phyloP scores from a whole-genome alignment of 35 echinoderm and acorn worm species.

The Acanthaster planci region DNA sequence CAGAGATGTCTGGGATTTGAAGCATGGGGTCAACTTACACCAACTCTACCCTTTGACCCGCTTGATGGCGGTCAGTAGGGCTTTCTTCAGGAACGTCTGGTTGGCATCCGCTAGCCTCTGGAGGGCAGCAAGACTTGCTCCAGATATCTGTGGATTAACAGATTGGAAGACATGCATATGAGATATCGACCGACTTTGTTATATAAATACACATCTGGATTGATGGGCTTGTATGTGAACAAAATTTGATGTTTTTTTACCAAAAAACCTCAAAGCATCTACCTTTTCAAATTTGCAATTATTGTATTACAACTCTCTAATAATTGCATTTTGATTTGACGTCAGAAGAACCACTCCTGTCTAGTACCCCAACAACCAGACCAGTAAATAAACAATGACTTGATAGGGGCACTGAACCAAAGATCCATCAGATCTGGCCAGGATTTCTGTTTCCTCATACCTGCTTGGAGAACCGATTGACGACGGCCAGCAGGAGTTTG shows the following conservation, averaged over 20 bases:
- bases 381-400: too few species aligned
- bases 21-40: too few species aligned
- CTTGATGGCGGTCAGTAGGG: slow-evolving; percentile 37
- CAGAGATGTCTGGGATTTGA: too few species aligned
- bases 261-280: too few species aligned
- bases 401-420: too few species aligned
- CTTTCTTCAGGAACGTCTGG: slow-evolving; percentile 67
- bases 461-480: slow-evolving; percentile 50
- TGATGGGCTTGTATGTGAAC: neutral
- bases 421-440: too few species aligned
- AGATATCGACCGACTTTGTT: neutral
- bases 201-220: neutral
- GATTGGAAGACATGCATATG: neutral
- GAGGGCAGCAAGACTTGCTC: slow-evolving; percentile 1
- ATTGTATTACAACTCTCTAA: too few species aligned
- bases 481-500: slow-evolving; percentile 41
- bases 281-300: too few species aligned
- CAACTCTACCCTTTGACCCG: slow-evolving; percentile 3
- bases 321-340: too few species aligned
- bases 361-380: too few species aligned
- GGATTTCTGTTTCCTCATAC: too few species aligned
- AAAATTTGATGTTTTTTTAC: neutral
- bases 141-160: slow-evolving; percentile 18
- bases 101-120: slow-evolving; percentile 49
- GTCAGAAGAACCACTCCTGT: too few species aligned